Base-by-base conservation (phyloP, 2,797 vertebrate species). In the Malacoraja senta region DNA sequence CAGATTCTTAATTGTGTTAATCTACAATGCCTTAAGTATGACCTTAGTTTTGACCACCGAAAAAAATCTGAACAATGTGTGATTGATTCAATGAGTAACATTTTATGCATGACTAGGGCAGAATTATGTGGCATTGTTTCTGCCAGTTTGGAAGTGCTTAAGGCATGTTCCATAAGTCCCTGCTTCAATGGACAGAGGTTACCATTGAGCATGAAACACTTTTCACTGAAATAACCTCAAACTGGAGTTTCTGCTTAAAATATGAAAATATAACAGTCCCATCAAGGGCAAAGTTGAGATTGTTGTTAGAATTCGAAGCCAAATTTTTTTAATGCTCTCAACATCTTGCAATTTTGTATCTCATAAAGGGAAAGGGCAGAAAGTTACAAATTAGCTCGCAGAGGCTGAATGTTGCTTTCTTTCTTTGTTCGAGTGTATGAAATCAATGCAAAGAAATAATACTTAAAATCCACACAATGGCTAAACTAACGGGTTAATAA, bases 81-180 rank as follows among this genome's bases (percentile, higher is more conserved):
- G 71, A 44, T 26, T 74, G 71, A 72, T 58, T 58, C 12, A 38
- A 0, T 72, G 29, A 53, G 26, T 76, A 92, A 53, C 12, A 58
- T 58, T 74, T 38, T 29, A 15, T 92, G 68, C 90, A 58, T 74
- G 72, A 53, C 90, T 29, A 17, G 38, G 38, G 53, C 19, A 72
- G 71, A 76, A 74, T 58, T 74, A n/a, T 13, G 44, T 92, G 74
- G 90, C 1, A 17, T 13, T 29, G 72, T n/a, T 92, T 92, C 63
- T 88, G 90, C 90, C 71, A 92, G 12, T 38, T 74, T 58, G 24
- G 26, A 92, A 92, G 21, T 74, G 90, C 71, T 92, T 74, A 12
- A 38, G 90, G 61, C 93, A 93, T 72, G 26, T 93, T 81, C 93
- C 93, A 83, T 68, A 78, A 38, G 32, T 58, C 44, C 77, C 32